These are phyloP conservation scores for Gallinago paraguaiae DNA, from an alignment of 2,113 vertebrate species.

Conservation along the genomic window DNA sequence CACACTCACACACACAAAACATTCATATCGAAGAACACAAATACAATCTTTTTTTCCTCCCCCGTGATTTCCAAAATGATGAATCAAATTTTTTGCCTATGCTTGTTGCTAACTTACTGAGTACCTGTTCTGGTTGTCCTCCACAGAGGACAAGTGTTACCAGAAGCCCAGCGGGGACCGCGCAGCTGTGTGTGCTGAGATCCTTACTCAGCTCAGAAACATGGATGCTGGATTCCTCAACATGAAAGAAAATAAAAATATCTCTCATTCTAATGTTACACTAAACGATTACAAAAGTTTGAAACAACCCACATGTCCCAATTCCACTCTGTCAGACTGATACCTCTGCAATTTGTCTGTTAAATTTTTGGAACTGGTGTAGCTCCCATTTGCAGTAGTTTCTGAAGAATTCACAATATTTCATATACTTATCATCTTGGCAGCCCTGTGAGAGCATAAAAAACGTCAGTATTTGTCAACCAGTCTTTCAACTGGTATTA, in stretches of 20 bases:
- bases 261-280: not conserved
- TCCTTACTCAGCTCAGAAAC: not conserved
- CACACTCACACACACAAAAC: not conserved
- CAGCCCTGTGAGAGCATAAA: not conserved
- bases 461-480: not conserved
- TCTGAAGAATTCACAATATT: not conserved
- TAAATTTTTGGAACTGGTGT: not conserved
- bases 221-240: not conserved
- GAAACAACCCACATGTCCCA: not conserved
- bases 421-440: not conserved
- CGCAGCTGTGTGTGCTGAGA: not conserved
- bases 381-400: not conserved
- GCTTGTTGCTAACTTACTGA: not conserved
- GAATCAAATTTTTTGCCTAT: not conserved
- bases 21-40: not conserved
- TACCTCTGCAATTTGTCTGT: not conserved
- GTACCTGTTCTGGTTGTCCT: not conserved
- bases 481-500: not conserved
- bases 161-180: not conserved
- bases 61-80: not conserved
- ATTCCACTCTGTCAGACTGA: not conserved
- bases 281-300: not conserved
- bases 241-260: not conserved
- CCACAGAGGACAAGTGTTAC: not conserved
- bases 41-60: rapidly evolving